phyloP scores from a whole-genome alignment of 1,140 invertebrate species.

The Sinella curviseta region DNA sequence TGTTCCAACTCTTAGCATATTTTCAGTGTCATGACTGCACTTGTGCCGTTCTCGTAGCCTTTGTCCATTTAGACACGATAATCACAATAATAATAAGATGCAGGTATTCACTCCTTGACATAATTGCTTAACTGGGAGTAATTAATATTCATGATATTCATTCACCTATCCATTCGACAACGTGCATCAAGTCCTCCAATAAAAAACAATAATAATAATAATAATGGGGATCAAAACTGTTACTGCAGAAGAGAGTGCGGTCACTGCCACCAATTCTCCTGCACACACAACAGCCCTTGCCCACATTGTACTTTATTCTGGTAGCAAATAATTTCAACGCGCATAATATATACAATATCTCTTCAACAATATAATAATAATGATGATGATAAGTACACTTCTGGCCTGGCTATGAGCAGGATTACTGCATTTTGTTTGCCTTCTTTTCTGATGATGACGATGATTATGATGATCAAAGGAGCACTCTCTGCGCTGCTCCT shows the following conservation, averaged over 20 bases:
- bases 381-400: background rate
- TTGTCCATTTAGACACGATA: background rate
- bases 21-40: background rate
- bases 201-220: too few relatives aligned
- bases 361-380: background rate
- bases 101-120: constrained; percentile 23
- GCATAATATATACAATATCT: background rate
- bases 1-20: background rate
- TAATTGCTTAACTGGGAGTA: constrained; percentile 25
- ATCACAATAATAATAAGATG: background rate
- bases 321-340: background rate
- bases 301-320: background rate
- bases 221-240: too few relatives aligned
- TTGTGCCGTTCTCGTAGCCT: background rate
- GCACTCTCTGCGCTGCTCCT: background rate
- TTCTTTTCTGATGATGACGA: too few relatives aligned
- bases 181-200: too few relatives aligned
- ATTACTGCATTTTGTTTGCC: background rate
- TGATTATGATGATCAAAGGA: background rate
- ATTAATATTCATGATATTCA: constrained; percentile 20
- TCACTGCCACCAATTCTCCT: background rate
- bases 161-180: background rate
- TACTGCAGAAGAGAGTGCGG: too few relatives aligned
- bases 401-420: too few relatives aligned
- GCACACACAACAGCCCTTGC: background rate